These are phyloP conservation scores for Oenanthe melanoleuca DNA, from an alignment of 2,113 vertebrate genomes.

Conservation along the genomic window DNA sequence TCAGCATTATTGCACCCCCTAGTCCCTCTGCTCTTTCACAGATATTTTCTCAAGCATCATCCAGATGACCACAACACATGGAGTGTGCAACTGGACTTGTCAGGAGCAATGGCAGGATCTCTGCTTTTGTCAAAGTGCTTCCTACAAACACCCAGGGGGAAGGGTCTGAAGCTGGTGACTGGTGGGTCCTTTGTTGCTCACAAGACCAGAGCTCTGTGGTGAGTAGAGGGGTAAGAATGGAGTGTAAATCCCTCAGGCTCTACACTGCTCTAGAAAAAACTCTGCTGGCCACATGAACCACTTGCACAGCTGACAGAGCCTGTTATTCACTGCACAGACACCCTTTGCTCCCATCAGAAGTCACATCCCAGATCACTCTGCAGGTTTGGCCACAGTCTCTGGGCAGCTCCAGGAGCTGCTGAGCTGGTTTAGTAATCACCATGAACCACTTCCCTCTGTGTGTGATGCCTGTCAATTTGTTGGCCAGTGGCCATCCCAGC, in stretches of 20 bases:
- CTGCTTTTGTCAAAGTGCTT: background rate
- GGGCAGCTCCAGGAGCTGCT: background rate
- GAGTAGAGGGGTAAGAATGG: background rate
- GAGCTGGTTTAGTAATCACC: background rate
- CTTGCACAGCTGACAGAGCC: background rate
- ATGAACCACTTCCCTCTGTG: background rate
- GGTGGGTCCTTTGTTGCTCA: background rate
- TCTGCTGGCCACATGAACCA: background rate
- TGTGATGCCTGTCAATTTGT: background rate
- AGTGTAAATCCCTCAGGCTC: background rate
- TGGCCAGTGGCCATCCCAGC: background rate
- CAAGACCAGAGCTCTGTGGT: background rate
- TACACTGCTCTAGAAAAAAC: background rate
- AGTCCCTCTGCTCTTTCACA: background rate
- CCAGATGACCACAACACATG: background rate
- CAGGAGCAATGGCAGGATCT: background rate
- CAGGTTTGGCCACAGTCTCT: background rate
- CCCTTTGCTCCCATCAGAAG: background rate
- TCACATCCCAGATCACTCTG: background rate
- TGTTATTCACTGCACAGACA: background rate
- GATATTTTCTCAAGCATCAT: background rate
- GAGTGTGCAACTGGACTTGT: background rate
- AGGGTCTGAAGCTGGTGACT: background rate
- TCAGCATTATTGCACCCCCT: background rate
- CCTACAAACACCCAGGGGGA: background rate